phyloP scores from a whole-genome alignment of 2,888 invertebrate species.

The Eudemis profundana region DNA sequence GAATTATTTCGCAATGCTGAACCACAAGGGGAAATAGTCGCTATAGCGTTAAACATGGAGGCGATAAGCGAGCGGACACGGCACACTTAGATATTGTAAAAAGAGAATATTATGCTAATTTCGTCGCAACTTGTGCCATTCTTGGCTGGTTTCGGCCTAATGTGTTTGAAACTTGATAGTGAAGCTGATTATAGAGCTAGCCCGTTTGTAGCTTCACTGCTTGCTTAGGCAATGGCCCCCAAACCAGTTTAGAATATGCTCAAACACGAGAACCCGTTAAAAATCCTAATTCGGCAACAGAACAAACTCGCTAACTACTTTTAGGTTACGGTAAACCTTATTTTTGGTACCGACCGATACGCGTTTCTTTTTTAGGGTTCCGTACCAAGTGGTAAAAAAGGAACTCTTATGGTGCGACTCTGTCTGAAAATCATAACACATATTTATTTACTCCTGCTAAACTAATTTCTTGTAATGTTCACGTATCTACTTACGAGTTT shows the following conservation, averaged over 20 bases:
- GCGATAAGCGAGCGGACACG: conserved; percentile 39
- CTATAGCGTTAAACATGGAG: conserved; percentile 16
- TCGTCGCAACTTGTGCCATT: conserved; percentile 31
- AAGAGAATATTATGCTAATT: conserved; percentile 39
- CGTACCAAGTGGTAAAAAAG: no score
- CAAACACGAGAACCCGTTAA: conserved; percentile 1
- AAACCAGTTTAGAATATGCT: conserved; percentile 5
- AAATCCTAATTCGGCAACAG: background rate
- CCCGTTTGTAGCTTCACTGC: background rate
- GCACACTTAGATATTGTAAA: conserved; percentile 37
- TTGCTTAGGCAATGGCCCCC: background rate
- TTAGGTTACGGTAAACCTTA: background rate
- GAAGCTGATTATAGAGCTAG: background rate
- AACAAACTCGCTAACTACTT: background rate
- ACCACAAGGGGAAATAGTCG: conserved; percentile 11
- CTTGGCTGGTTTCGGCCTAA: conserved; percentile 18
- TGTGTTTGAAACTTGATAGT: conserved; percentile 33
- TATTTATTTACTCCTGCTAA: no score
- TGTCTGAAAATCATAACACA: no score
- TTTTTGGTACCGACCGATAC: no score
- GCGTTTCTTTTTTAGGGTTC: no score
- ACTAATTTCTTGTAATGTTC: no score
- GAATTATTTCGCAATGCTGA: conserved; percentile 18
- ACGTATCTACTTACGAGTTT: no score
- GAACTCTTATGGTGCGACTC: no score